These are phyloP conservation scores for Pelobates cultripes DNA, from an alignment of 2,797 vertebrate genomes.

Conservation along the genomic window DNA sequence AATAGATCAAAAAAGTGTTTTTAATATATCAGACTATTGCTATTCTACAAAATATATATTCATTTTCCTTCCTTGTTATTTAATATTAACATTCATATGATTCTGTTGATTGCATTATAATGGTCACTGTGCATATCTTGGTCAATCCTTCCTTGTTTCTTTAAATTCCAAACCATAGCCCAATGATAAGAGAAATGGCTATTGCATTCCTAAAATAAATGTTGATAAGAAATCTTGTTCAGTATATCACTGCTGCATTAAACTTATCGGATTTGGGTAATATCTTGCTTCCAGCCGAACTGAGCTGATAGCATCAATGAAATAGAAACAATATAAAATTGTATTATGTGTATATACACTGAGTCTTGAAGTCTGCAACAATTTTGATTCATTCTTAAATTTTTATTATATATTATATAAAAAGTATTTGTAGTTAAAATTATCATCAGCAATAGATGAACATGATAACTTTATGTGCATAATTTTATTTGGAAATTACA, in stretches of 20 bases:
- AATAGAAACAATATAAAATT: constrained; percentile 12
- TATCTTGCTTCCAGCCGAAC: constrained; percentile 23
- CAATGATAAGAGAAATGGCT: constrained; percentile 11
- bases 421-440: too few species aligned
- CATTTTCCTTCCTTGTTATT: neutral
- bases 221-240: constrained; percentile 41
- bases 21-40: too few species aligned
- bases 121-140: too few species aligned
- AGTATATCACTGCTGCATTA: constrained; percentile 38
- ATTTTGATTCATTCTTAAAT: neutral
- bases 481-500: too few species aligned
- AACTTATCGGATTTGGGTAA: constrained; percentile 38
- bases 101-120: too few species aligned
- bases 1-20: too few species aligned
- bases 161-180: too few species aligned
- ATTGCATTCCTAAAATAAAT: constrained; percentile 5
- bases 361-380: neutral
- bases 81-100: neutral
- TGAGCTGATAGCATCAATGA: constrained; percentile 29
- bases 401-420: constrained; percentile 5
- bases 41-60: too few species aligned
- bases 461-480: too few species aligned
- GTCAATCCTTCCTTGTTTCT: too few species aligned
- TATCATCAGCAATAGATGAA: too few species aligned
- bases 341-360: neutral